Conservation (phyloP, 2,113 vertebrate species). For the Lepus timidus region DNA sequence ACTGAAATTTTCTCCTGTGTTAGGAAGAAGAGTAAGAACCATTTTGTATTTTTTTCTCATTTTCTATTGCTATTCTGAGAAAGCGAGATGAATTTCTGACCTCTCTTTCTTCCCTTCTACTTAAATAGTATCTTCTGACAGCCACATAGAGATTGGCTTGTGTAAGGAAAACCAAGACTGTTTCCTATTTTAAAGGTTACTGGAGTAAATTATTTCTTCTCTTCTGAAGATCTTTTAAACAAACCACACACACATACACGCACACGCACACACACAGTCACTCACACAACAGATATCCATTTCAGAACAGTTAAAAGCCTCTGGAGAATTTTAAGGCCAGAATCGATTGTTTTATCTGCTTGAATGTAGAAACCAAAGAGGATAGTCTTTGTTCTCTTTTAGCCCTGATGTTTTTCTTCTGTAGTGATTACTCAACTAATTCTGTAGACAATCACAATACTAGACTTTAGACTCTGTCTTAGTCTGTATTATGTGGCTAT, state of each 20-base stretch:
- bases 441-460: constrained; percentile 28
- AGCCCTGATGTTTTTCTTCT: constrained; percentile 54
- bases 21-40: constrained; percentile 47
- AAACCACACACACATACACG: not conserved
- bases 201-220: constrained; percentile 67
- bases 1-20: constrained; percentile 44
- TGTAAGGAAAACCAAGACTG: constrained; percentile 73
- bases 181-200: constrained; percentile 73
- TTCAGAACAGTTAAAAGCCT: constrained; percentile 68
- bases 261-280: not conserved
- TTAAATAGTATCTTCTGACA: constrained; percentile 76
- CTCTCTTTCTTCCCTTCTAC: constrained; percentile 70
- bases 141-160: constrained; percentile 67
- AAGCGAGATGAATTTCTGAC: constrained; percentile 70
- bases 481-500: not conserved
- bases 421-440: constrained; percentile 1
- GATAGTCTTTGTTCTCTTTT: constrained; percentile 56
- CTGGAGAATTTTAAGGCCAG: constrained; percentile 21
- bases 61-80: constrained; percentile 71
- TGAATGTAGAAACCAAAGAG: constrained; percentile 40
- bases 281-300: constrained; percentile 20
- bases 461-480: constrained; percentile 26
- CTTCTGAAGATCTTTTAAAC: constrained; percentile 65
- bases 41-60: constrained; percentile 60
- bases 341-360: constrained; percentile 45